Evolutionary conservation across 2,888 invertebrate species (phyloP).

Genomic region (Achlya flavicornis): DNA sequence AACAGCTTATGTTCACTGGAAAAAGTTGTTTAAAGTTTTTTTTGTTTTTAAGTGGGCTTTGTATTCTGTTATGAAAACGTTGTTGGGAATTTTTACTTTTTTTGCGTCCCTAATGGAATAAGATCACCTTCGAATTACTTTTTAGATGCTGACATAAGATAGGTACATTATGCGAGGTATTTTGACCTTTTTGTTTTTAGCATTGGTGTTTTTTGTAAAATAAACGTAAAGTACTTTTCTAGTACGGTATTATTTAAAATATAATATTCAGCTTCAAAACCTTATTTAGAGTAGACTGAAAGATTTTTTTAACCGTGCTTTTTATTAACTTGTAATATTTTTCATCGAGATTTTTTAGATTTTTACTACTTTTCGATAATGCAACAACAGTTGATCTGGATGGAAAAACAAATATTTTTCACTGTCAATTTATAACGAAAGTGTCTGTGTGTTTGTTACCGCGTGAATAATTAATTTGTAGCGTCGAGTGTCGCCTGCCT

Average conservation of each 20-base stretch:
- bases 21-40: slow-evolving; percentile 6
- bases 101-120: neutral
- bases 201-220: no score
- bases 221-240: no score
- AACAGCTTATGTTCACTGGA: slow-evolving; percentile 6
- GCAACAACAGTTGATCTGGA: slow-evolving; percentile 9
- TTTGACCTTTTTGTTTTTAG: no score
- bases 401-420: slow-evolving; percentile 17
- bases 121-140: no score
- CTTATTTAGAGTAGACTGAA: no score
- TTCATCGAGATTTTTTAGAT: neutral
- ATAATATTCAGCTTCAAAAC: no score
- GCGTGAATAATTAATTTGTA: slow-evolving; percentile 48
- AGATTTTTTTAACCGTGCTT: no score
- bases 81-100: neutral
- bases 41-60: slow-evolving; percentile 6
- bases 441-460: slow-evolving; percentile 27
- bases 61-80: slow-evolving; percentile 6
- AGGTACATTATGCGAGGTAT: no score
- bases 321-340: no score
- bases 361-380: neutral
- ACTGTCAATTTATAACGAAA: slow-evolving; percentile 21
- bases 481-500: slow-evolving; percentile 33
- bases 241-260: no score
- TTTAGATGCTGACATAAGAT: no score